A percentile compares a stretch with the other conserved stretches of the same genome.
phyloP scores from a whole-genome alignment of 2,797 vertebrate species.

The Syngnathus acus region DNA sequence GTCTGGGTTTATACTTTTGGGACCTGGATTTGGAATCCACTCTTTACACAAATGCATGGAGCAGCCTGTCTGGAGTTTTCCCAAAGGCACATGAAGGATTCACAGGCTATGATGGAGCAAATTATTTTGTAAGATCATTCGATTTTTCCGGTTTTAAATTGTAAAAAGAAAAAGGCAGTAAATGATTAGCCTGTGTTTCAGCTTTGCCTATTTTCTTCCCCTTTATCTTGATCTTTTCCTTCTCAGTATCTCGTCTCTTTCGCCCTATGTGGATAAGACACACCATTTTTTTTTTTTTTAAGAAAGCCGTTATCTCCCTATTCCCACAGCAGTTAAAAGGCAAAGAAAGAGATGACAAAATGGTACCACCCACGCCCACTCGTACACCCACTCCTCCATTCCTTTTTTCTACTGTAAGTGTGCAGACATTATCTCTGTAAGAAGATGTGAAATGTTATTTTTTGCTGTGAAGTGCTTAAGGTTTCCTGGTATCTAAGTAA shows the following conservation, averaged over 20 bases:
- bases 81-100: not conserved
- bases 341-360: conserved; percentile 49
- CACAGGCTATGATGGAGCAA: not conserved
- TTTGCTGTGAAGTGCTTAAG: conserved; percentile 56
- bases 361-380: conserved; percentile 17
- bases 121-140: not conserved
- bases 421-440: conserved; percentile 53
- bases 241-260: conserved; percentile 29
- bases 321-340: conserved; percentile 54
- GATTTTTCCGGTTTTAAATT: not conserved
- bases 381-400: conserved; percentile 13
- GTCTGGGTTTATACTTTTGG: too few species aligned
- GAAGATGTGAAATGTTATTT: conserved; percentile 61
- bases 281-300: conserved; percentile 22
- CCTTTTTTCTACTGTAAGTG: conserved; percentile 26
- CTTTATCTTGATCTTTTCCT: conserved; percentile 37
- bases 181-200: conserved; percentile 8
- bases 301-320: conserved; percentile 53
- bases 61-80: not conserved
- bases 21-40: too few species aligned
- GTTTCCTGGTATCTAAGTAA: conserved; percentile 54
- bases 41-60: not conserved
- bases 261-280: conserved; percentile 45
- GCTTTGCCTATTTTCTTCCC: conserved; percentile 20
- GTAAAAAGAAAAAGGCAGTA: conserved; percentile 12